A percentile compares a stretch with the other conserved stretches of the same genome.
These are phyloP conservation scores for Poecile atricapillus DNA, from an alignment of 2,113 vertebrate species.

Conservation along the genomic window DNA sequence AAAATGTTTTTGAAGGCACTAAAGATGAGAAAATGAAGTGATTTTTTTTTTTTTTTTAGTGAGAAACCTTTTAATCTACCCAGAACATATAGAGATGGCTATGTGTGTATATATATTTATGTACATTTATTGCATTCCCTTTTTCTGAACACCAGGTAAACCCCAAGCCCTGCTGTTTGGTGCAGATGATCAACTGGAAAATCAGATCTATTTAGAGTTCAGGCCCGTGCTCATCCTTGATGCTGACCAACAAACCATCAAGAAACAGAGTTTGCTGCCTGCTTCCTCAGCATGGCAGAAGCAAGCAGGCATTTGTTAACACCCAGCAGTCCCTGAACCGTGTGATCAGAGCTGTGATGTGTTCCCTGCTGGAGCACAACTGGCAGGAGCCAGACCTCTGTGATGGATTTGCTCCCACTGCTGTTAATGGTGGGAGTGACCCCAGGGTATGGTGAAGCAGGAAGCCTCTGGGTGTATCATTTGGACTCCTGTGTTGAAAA, in stretches of 20 bases:
- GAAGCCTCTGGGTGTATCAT: background rate
- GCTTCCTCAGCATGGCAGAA: background rate
- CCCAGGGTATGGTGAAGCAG: fast-evolving
- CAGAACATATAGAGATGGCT: background rate
- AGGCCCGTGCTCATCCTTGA: background rate
- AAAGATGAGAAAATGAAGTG: background rate
- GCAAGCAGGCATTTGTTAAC: background rate
- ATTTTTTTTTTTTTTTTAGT: background rate
- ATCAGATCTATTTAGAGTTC: background rate
- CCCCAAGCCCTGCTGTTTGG: background rate
- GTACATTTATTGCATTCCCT: background rate
- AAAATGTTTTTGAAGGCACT: background rate
- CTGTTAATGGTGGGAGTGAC: background rate
- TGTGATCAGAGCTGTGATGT: background rate
- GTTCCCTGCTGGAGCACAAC: background rate
- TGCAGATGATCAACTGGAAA: background rate
- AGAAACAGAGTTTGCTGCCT: background rate
- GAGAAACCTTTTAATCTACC: background rate
- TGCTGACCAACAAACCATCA: background rate
- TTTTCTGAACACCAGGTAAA: background rate
- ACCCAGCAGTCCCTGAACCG: fast-evolving
- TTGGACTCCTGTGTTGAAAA: background rate
- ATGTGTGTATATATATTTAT: background rate
- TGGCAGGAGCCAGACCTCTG: background rate
- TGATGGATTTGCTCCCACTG: background rate